Percentiles rank a stretch among this genome's conserved stretches.
These are phyloP conservation scores for Galemys pyrenaicus DNA, from an alignment of 2,113 vertebrate species.

Conservation along the genomic window DNA sequence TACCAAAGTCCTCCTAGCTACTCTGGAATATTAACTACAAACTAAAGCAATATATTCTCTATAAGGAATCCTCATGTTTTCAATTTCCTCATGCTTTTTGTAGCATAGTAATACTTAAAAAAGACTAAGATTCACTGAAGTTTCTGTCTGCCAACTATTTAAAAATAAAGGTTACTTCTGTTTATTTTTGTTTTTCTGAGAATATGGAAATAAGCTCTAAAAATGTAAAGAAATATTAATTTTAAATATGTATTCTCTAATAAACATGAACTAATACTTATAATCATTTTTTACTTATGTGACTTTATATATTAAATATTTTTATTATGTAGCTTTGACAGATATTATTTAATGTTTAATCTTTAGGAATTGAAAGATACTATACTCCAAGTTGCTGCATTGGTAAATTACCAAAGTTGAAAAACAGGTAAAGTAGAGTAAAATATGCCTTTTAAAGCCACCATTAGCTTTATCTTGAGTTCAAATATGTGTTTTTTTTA, in stretches of 20 bases:
- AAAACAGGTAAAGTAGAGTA: background rate
- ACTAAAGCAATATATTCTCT: background rate
- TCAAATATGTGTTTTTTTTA: conserved; percentile 6
- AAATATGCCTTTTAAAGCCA: background rate
- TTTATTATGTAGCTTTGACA: background rate
- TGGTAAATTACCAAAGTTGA: conserved; percentile 5
- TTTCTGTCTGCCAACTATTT: background rate
- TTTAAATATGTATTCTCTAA: conserved; percentile 22
- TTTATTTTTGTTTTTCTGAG: background rate
- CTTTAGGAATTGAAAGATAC: background rate
- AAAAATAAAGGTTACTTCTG: background rate
- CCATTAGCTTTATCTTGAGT: background rate
- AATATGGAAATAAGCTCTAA: background rate
- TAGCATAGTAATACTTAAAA: background rate
- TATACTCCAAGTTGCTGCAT: background rate
- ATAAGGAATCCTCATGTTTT: background rate
- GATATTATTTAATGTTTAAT: background rate
- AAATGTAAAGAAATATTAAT: background rate
- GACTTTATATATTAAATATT: background rate
- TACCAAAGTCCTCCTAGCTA: background rate
- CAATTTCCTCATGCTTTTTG: background rate
- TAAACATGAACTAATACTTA: background rate
- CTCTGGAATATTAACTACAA: background rate
- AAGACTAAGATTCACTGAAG: background rate
- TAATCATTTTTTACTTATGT: background rate